Evolutionary conservation across 2,888 invertebrate species (phyloP).

Genomic region (Temnothorax unifasciatus): DNA sequence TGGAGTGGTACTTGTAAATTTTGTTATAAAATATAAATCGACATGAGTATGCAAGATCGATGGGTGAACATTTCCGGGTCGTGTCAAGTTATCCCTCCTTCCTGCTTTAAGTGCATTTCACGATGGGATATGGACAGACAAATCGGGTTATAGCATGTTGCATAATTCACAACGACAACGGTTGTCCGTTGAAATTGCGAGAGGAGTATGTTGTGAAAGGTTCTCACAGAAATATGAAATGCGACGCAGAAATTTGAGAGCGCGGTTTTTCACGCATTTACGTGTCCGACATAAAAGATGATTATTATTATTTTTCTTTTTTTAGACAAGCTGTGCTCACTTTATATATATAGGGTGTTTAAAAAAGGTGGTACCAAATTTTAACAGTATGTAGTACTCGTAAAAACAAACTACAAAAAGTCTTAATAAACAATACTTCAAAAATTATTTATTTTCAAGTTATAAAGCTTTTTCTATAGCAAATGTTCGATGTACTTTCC

Average conservation of each 20-base stretch:
- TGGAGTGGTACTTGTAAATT: slow-evolving; percentile 24
- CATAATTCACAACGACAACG: slow-evolving; percentile 32
- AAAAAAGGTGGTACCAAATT: too few species aligned
- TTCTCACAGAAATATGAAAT: neutral
- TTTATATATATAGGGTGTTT: neutral
- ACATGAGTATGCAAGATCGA: neutral
- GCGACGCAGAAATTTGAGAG: neutral
- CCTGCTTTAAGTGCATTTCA: slow-evolving; percentile 27
- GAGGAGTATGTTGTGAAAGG: neutral
- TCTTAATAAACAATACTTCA: too few species aligned
- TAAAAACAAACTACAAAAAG: too few species aligned
- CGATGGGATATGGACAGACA: slow-evolving; percentile 9
- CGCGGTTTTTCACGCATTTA: neutral
- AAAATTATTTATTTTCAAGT: too few species aligned
- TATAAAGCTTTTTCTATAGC: too few species aligned
- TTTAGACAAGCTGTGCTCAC: neutral
- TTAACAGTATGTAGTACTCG: too few species aligned
- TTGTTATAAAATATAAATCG: neutral
- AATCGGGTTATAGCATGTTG: slow-evolving; percentile 16
- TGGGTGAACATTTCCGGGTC: neutral
- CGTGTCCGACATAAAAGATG: too few species aligned
- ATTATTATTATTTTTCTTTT: neutral
- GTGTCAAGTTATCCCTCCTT: slow-evolving; percentile 3
- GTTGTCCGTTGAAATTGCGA: slow-evolving; percentile 22
- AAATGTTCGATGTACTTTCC: too few species aligned